Evolutionary conservation across 2,113 vertebrate species (phyloP), one percentile per base, ranked within the genome.

Genomic region (Platichthys stellatus): DNA sequence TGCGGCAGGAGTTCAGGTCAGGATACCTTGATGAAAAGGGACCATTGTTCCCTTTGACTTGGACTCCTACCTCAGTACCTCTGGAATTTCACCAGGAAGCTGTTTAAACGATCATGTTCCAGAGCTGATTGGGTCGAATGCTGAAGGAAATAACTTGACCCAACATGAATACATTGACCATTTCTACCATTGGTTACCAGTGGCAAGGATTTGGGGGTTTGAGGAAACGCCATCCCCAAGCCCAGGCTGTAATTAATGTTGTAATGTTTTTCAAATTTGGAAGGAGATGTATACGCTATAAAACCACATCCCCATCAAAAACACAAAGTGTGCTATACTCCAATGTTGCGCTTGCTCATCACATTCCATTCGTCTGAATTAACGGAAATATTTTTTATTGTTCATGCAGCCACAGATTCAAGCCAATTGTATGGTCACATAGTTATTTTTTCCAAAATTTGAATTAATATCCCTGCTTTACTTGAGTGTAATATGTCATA

Each of bases 201-300:
- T 49, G 69, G 49, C 85, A 81, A 89, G 67, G 51, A 74, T 80
- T 87, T 76, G 69, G 77, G 86, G 83, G 90, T 31, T 91, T 84
- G 90, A 86, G 74, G 79, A 88, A 86, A 78, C 13, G 85, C 84
- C 79, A 77, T 78, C 60, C 38, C 43, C 21, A 69, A 88, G 63
- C 59, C 66, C 63, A 86, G 82, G 69, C 86, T 87, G 82, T 83
- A 66, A 91, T 91, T 90, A 90, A 89, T 83, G 88, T 66, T 83
- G 86, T 85, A 78, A 85, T 90, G 86, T 91, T 90, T 86, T 90
- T 91, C 80, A 85, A 81, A 88, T 92, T 90, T 89, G 85, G 77
- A 80, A 66, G 76, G 58, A 82, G 59, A 85, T 74, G 71, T 70
- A 78, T 81, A 70, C 26, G 24, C 81, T 76, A 80, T 86, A 76